Evolutionary conservation across 2,888 invertebrate genomes (phyloP), one percentile per base, ranked within the genome.

Genomic region (Eupsilia transversa): DNA sequence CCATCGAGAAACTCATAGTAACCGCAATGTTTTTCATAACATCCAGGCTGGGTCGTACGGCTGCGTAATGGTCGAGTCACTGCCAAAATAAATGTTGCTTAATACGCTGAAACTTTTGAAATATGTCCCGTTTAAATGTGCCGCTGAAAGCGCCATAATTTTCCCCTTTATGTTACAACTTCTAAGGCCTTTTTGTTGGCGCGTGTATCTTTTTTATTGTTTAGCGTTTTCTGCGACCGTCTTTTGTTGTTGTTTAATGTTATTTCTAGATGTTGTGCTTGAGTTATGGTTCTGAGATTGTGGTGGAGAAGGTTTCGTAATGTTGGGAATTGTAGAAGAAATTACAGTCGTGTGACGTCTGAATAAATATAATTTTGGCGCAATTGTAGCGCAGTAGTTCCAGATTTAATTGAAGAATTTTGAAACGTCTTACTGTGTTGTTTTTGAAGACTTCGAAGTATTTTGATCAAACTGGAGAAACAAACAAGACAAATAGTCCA

Each of bases 11-110:
- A 86, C 80, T 74, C 80, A 63, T 92, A 79, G 94, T 94, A 93
- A 74, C 86, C 84, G 68, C 84, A 77, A 88, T 91, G 91, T 93
- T 94, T 93, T 93, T 93, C 94, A 93, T 93, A 94, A 92, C 91
- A 91, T 88, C 89, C 85, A 88, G 90, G 86, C 82, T 85, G 86
- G 87, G 89, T 86, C 90, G 89, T 91, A 90, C 91, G 88, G 85
- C 89, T 75, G 89, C 92, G 93, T 95, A 96, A 96, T 95, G 93
- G 95, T 91, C 91, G 90, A 94, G 94, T 94, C 94, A 93, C 94
- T 96, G 96, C 96, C 96, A 96, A 96, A 96, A 96, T 95, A 96
- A 96, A 96, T 96, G 95, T 95, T 95, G 95, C 96, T 94, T 96
- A 96, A 96, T 96, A 96, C 94, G 95, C 93, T 92, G 93, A 95